Evolutionary conservation across 1,140 invertebrate species (phyloP), one percentile per base, ranked within the genome.

Genomic region (Brachionus plicatilis): DNA sequence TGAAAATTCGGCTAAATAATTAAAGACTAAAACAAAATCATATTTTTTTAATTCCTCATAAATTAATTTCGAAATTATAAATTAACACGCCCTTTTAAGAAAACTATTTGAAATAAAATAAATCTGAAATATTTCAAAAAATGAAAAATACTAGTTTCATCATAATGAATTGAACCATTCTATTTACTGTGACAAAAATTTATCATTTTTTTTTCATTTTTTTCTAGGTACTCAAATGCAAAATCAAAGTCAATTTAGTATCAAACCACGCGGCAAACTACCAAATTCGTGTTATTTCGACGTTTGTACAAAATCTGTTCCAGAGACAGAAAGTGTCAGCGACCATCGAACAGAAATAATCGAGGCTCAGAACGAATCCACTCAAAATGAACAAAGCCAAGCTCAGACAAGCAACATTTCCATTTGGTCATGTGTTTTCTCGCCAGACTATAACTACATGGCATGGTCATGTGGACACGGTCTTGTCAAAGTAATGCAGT

Each of bases 381-480:
- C 3, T 43, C n/a, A 27, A 12, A 41, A 72, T n/a, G 76, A 60
- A 20, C 76, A 53, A 56, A 43, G 45, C 47, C 45, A 82, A 1
- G 27, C 47, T 45, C 41, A 82, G 45, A 84, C 47, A 20, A 76
- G 37, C 33, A 45, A 84, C 37, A 24, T 72, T 12, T 85, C 87
- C 72, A 86, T 91, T 0, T 88, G 90, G 78, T 86, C 88, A 17
- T 90, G 90, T 86, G 87, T 87, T n/a, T 92, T 91, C 91, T 91
- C 91, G 6, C 91, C 91, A 11, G 88, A 91, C 85, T 87, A 87
- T n/a, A 87, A 88, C 60, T 86, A 88, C 11, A 80, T 92, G 82
- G 91, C 90, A 47, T 88, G 37, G 60, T 75, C 76, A n/a, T 66
- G 65, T 45, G 83, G 45, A 7, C 41, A 8, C 65, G 85, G 12